phyloP scores from a whole-genome alignment of 2,797 vertebrate species.

The Otolemur crassicaudatus region DNA sequence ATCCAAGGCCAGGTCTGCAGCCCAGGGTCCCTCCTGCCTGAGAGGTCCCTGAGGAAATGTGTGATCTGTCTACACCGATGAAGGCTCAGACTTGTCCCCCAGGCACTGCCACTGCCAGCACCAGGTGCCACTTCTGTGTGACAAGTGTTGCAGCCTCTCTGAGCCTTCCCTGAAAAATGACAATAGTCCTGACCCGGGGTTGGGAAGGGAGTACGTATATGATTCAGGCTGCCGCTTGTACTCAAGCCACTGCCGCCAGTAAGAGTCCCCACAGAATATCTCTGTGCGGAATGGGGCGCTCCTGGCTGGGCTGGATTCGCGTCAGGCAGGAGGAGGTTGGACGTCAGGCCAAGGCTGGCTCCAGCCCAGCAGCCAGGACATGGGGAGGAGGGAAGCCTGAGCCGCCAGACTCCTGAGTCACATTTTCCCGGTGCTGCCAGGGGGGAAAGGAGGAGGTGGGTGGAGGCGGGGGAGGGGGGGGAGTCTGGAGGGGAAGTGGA shows the following conservation, averaged over 20 bases:
- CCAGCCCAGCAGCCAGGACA: constrained; percentile 39
- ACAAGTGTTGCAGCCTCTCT: not conserved
- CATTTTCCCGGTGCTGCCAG: constrained; percentile 69
- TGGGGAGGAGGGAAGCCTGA: not conserved
- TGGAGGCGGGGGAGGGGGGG: not conserved
- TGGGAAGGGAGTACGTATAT: not conserved
- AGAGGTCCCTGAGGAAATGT: not conserved
- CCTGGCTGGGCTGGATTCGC: not conserved
- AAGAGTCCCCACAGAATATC: not conserved
- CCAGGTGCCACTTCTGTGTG: not conserved
- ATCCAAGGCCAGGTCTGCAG: not conserved
- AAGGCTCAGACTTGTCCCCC: not conserved
- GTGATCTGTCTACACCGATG: not conserved
- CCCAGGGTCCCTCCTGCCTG: not conserved
- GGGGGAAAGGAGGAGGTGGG: constrained; percentile 48
- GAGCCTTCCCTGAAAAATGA: not conserved
- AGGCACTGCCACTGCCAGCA: not conserved
- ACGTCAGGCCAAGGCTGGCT: constrained; percentile 58
- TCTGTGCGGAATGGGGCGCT: not conserved
- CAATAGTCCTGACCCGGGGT: rapidly evolving
- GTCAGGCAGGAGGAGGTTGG: not conserved
- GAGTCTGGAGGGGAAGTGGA: constrained; percentile 65
- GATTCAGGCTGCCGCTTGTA: not conserved
- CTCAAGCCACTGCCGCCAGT: rapidly evolving
- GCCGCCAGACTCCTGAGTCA: constrained; percentile 79